A percentile compares a stretch with the other conserved stretches of the same genome.
These are phyloP conservation scores for Laticauda laticaudata DNA, from an alignment of 2,113 vertebrate genomes.

Conservation along the genomic window DNA sequence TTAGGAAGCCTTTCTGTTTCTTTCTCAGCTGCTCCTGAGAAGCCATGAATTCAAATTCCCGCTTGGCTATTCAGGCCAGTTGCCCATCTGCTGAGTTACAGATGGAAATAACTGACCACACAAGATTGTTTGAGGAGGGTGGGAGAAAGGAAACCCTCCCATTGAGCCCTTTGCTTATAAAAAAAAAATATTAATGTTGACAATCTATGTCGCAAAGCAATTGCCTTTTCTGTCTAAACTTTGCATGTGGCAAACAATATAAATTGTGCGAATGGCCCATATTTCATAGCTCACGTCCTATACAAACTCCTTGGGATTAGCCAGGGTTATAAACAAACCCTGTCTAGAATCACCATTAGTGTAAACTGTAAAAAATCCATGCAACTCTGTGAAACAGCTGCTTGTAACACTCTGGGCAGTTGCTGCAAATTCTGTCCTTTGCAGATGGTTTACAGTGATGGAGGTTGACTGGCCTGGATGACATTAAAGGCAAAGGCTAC, in stretches of 20 bases:
- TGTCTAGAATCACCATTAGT: conserved; percentile 17
- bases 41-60: neutral
- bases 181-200: neutral
- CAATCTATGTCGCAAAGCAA: neutral
- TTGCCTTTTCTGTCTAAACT: conserved; percentile 15
- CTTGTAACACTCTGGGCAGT: conserved; percentile 37
- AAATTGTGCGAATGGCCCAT: conserved; percentile 18
- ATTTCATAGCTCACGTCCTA: neutral
- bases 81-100: neutral
- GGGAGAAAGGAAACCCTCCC: neutral
- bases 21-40: neutral
- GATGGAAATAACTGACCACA: neutral
- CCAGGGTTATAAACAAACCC: conserved; percentile 27
- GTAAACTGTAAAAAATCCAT: conserved; percentile 27
- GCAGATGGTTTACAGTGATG: conserved; percentile 52
- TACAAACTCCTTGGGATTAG: conserved; percentile 26
- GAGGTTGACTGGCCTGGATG: conserved; percentile 36
- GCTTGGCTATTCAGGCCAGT: neutral
- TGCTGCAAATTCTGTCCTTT: conserved; percentile 32
- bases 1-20: neutral
- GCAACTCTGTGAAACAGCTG: conserved; percentile 18
- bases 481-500: neutral
- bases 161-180: neutral
- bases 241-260: conserved; percentile 28
- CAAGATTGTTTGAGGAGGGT: neutral